A percentile compares a stretch with the other conserved stretches of the same genome.
Conservation (phyloP, 2,797 vertebrate species). For the Melopsittacus undulatus region DNA sequence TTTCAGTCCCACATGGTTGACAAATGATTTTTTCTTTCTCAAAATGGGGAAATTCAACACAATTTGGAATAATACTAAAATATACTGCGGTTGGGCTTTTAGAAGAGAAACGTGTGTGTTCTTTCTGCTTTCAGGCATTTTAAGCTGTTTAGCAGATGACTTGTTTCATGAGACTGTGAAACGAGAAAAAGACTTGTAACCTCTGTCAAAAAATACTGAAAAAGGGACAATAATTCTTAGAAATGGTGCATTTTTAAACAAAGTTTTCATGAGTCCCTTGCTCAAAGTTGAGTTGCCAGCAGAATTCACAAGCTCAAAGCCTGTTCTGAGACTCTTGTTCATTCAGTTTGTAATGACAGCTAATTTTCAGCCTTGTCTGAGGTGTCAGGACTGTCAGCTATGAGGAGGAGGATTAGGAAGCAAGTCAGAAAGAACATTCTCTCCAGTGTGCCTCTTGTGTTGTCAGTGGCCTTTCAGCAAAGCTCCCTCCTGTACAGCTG, state of each 20-base stretch:
- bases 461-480: slow-evolving; percentile 52
- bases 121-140: slow-evolving; percentile 14
- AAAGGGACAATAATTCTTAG: background rate
- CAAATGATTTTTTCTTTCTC: background rate
- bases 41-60: background rate
- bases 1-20: background rate
- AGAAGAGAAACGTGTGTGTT: background rate
- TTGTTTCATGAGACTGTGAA: background rate
- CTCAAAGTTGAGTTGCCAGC: background rate
- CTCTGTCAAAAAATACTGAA: background rate
- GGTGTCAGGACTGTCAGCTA: slow-evolving; percentile 57
- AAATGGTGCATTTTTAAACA: background rate
- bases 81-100: background rate
- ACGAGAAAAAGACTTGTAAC: background rate
- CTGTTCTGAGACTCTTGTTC: background rate
- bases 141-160: slow-evolving; percentile 53
- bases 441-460: background rate
- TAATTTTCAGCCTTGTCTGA: slow-evolving; percentile 50
- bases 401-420: slow-evolving; percentile 38
- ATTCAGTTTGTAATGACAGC: background rate
- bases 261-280: background rate
- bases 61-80: slow-evolving; percentile 6
- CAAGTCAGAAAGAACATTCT: background rate
- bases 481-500: slow-evolving; percentile 26
- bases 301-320: background rate